Evolutionary conservation across 2,888 invertebrate genomes (phyloP).

Genomic region (Mongoloraphidia duomilia): DNA sequence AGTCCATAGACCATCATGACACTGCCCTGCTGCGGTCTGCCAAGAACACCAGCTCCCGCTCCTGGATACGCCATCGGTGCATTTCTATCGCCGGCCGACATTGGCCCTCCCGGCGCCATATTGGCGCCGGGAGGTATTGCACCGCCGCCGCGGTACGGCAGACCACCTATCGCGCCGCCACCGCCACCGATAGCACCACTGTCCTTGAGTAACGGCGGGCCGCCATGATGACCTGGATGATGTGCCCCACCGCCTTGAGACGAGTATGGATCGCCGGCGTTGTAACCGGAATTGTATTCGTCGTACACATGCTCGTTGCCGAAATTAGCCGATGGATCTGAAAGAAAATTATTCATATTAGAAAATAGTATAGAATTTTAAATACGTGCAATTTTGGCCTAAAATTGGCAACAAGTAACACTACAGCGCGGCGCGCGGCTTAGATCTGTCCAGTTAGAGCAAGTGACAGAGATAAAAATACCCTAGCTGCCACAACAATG

Average conservation of each 20-base stretch:
- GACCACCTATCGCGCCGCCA: conserved; percentile 9
- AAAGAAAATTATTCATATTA: not conserved
- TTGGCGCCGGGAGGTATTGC: conserved; percentile 12
- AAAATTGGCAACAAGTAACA: too few relatives aligned
- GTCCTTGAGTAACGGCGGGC: conserved; percentile 1
- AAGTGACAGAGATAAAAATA: not conserved
- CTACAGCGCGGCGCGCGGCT: conserved; percentile 23
- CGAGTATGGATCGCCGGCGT: conserved; percentile 2
- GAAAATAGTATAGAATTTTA: not conserved
- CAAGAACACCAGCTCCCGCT: conserved; percentile 6
- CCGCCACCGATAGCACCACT: conserved; percentile 5
- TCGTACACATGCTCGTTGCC: conserved; percentile 5
- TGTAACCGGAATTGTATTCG: conserved; percentile 3
- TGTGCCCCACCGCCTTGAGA: conserved; percentile 1
- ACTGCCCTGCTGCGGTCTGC: conserved; percentile 51
- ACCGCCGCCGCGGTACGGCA: conserved; percentile 20
- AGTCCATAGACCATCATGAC: conserved; percentile 98
- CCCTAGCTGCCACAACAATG: too few relatives aligned
- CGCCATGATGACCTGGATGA: conserved; percentile 5
- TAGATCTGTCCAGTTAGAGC: conserved; percentile 24
- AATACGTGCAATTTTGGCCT: too few relatives aligned
- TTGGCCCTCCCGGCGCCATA: conserved; percentile 17
- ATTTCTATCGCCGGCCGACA: conserved; percentile 2
- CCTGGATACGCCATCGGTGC: not conserved
- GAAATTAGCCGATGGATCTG: conserved; percentile 4